phyloP scores from a whole-genome alignment of 2,797 vertebrate species.

The Phaenicophaeus curvirostris region DNA sequence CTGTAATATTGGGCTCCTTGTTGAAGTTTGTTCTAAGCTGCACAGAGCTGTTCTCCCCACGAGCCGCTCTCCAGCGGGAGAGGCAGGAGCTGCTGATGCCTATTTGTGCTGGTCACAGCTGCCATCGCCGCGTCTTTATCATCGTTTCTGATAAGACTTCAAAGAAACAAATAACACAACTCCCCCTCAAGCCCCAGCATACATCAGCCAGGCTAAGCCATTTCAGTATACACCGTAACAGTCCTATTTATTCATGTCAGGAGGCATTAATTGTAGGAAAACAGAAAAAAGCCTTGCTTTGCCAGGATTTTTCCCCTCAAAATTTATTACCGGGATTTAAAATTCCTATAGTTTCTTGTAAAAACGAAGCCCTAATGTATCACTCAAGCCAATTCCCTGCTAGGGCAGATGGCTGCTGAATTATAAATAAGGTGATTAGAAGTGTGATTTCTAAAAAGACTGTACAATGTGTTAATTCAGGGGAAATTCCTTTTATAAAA shows the following conservation, averaged over 20 bases:
- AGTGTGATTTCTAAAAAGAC: conserved; percentile 12
- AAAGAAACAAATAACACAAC: neutral
- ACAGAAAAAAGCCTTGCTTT: neutral
- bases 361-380: conserved; percentile 25
- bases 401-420: conserved; percentile 62
- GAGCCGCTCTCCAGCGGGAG: neutral
- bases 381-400: conserved; percentile 32
- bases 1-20: neutral
- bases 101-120: neutral
- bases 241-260: conserved; percentile 27
- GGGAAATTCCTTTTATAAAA: conserved; percentile 12
- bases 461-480: conserved; percentile 12
- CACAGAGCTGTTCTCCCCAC: neutral
- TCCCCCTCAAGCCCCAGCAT: neutral
- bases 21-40: neutral
- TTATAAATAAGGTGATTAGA: conserved; percentile 58
- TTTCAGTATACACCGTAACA: conserved; percentile 1
- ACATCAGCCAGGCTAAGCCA: neutral
- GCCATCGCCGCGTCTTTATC: neutral
- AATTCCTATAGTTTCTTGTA: conserved; percentile 44
- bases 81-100: neutral
- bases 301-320: neutral
- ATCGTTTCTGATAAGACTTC: conserved; percentile 6
- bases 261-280: conserved; percentile 1
- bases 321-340: conserved; percentile 28